Conservation (phyloP, 2,797 vertebrate species). For the Catharus ustulatus region DNA sequence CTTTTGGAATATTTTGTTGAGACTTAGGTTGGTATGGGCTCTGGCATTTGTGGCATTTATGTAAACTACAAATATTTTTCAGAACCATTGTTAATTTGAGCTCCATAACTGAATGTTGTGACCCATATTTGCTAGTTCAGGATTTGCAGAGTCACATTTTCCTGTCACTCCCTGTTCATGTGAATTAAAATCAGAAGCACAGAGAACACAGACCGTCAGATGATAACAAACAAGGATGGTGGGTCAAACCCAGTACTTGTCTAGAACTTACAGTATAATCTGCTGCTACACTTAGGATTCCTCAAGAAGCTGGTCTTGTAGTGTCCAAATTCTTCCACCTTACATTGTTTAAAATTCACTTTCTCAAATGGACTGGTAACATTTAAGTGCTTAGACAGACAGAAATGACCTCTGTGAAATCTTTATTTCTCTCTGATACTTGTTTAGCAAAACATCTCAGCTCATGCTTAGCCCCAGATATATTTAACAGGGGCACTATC, state of each 20-base stretch:
- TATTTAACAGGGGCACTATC: neutral
- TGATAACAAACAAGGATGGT: neutral
- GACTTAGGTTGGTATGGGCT: neutral
- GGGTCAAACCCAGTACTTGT: neutral
- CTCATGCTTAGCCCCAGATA: neutral
- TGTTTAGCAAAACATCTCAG: neutral
- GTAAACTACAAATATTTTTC: constrained; percentile 8
- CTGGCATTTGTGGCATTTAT: neutral
- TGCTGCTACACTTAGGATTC: neutral
- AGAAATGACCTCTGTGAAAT: neutral
- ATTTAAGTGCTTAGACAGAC: neutral
- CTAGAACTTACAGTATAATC: neutral
- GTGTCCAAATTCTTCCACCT: neutral
- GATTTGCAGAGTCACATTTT: constrained; percentile 30
- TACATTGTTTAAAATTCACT: neutral
- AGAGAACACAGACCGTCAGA: neutral
- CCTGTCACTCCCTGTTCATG: neutral
- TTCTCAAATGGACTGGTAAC: neutral
- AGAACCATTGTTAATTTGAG: constrained; percentile 26
- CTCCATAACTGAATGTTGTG: constrained; percentile 11
- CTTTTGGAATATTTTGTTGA: neutral
- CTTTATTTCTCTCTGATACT: neutral
- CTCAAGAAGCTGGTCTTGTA: neutral
- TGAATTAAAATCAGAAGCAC: constrained; percentile 22
- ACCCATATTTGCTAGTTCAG: constrained; percentile 24